Base-by-base conservation (phyloP, 92 coral and sea anemone genomes). In the Epizoanthus illoricatus region DNA sequence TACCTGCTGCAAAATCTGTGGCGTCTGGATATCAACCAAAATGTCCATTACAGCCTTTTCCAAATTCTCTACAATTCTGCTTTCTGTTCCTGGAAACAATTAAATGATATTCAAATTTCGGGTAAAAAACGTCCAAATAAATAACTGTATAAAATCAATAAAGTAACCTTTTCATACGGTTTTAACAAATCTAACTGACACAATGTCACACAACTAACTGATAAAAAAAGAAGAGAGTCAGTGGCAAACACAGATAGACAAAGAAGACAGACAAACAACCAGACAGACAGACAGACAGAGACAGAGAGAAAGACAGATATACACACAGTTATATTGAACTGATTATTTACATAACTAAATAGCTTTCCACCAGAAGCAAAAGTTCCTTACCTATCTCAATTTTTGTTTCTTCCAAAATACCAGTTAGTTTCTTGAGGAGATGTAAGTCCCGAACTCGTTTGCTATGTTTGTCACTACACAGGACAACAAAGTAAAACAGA, bases 391-490 rank as follows among this genome's bases (percentile, higher is more conserved):
- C 97, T 67, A 81, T 86, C 15, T 84, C 88, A 39, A 80, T 49
- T 80, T 92, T 96, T 45, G 90, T 65, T 76, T 83, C 86, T 80
- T 97, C 99, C 80, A 97, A 87, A 84, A 90, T 80, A 23, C 88
- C 88, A 9, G 94, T 87, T 55, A 97, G 93, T 64, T 94, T 94
- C 90, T 97, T 97, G 79, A 97, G 86, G 73, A 97, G 90, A 73
- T 97, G 99, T 18, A 97, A 85, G 84, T 97, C 99, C 65, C 99
- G 84, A 40, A 97, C 95, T 68, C 99, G 80, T 82, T 89, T 90
- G 83, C 99, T 97, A 75, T 93, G 97, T 84, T 91, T 97, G 89
- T 97, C 99, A 88, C 99, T 97, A 61, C 13, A 36, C 7, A 62
- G 5, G 21, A 60, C 41, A 68, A 52, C 10, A 36, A 9, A 79